Evolutionary conservation across 2,113 vertebrate species (phyloP), one percentile per base, ranked within the genome.

Genomic region (Oryctolagus cuniculus): DNA sequence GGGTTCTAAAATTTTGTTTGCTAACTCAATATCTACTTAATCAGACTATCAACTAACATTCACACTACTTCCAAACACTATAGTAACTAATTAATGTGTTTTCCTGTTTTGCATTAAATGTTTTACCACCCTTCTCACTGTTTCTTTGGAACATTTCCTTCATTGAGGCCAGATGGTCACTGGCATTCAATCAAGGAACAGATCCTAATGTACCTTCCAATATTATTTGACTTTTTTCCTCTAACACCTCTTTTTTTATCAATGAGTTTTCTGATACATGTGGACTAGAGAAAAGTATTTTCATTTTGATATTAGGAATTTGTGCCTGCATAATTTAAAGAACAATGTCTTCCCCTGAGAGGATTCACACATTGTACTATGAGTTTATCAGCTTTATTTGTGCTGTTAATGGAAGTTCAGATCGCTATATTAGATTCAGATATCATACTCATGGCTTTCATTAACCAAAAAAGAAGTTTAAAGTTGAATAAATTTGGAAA

Each of bases 351-450:
- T 89, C 73, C 24, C 53, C 44, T 79, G 69, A 51, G 89, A 94
- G 29, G 25, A 94, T 61, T 83, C 82, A 66, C 61, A 78, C n/a
- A 19, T 86, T 95, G 61, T 73, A 61, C 34, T 89, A 38, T 95
- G 21, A 82, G 58, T 89, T 91, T 89, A 87, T 82, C 38, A 63
- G 21, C 74, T 96, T 89, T 64, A 80, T 92, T 58, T 84, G 34
- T 75, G 22, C 24, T 94, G 34, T 83, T 94, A 89, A 94, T 79
- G 44, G 44, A 89, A 91, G 31, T 79, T 83, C 61, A 91, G 91
- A 83, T 75, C 91, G 55, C n/a, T 94, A 84, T 78, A 94, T 73
- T 91, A 87, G 25, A 93, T 91, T 95, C 49, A 96, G 38, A 82
- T 85, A 80, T 34, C 29, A 83, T 75, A 87, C 81, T 78, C 72